Percentiles rank a stretch among this genome's conserved stretches.
Evolutionary conservation across 2,888 invertebrate genomes (phyloP).

Genomic region (Drosophila atripex): DNA sequence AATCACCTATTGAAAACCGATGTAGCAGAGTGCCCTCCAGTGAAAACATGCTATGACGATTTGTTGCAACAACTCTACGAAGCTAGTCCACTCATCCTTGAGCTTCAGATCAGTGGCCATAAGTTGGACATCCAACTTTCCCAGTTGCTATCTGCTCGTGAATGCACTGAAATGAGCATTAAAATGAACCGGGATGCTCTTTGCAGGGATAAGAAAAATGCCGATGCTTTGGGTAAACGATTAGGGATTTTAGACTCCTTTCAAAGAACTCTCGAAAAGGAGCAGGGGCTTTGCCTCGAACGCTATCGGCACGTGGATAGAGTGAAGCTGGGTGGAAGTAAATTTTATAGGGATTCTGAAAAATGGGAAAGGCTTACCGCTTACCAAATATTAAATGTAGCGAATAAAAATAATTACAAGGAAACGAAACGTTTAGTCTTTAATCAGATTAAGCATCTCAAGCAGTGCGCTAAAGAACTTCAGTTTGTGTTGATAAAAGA

Average conservation of each 20-base stretch:
- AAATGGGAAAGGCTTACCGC: not conserved
- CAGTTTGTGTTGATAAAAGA: not conserved
- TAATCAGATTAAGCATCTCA: not conserved
- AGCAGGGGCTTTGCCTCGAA: conserved; percentile 3
- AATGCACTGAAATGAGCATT: not conserved
- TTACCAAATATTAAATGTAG: not conserved
- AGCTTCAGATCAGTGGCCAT: not conserved
- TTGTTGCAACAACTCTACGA: not conserved
- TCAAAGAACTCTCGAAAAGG: not conserved
- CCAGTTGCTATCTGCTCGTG: not conserved
- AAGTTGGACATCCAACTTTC: not conserved
- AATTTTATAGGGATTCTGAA: not conserved
- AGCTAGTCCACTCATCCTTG: not conserved
- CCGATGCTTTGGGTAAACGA: not conserved
- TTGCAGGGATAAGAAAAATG: not conserved
- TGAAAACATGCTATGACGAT: not conserved
- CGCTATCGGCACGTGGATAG: not conserved
- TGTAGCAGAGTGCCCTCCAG: conserved; percentile 32
- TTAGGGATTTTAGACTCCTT: conserved; percentile 1
- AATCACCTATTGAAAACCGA: conserved; percentile 16
- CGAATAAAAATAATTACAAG: not conserved
- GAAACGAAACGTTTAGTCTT: not conserved
- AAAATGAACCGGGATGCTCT: not conserved
- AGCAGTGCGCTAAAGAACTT: not conserved
- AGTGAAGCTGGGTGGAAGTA: not conserved